These are phyloP conservation scores for Tetramorium bicarinatum DNA, from an alignment of 2,888 invertebrate species.

Conservation along the genomic window DNA sequence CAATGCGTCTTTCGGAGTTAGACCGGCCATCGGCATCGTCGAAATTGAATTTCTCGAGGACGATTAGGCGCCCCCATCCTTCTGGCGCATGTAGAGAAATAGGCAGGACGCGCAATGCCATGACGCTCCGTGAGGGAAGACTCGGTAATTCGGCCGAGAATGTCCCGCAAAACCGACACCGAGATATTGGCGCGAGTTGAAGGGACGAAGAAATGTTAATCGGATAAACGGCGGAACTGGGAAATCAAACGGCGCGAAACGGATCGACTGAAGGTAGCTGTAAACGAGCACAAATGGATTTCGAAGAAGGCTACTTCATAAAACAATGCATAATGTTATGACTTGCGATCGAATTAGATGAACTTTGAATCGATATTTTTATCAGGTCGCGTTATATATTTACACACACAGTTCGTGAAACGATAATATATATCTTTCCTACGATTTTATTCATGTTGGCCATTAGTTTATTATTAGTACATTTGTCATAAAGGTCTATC, in stretches of 20 bases:
- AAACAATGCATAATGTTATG: neutral
- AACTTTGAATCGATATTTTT: neutral
- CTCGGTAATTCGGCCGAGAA: neutral
- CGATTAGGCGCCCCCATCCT: constrained; percentile 68
- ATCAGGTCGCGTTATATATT: neutral
- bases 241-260: constrained; percentile 11
- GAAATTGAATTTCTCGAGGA: constrained; percentile 78
- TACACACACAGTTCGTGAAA: neutral
- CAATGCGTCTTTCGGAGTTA: constrained; percentile 66
- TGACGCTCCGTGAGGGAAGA: constrained; percentile 8
- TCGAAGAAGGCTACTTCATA: neutral
- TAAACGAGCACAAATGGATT: neutral
- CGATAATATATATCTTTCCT: neutral
- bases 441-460: neutral
- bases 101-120: constrained; percentile 37
- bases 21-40: constrained; percentile 71
- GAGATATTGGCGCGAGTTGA: constrained; percentile 29
- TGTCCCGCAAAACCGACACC: constrained; percentile 9
- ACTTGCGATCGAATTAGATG: neutral
- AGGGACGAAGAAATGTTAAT: constrained; percentile 11
- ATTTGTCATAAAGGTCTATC: neutral
- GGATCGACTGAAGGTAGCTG: neutral
- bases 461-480: neutral
- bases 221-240: constrained; percentile 15
- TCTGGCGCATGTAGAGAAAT: constrained; percentile 51